Conservation (phyloP, 2,888 invertebrate species). For the Pheosia gnoma region DNA sequence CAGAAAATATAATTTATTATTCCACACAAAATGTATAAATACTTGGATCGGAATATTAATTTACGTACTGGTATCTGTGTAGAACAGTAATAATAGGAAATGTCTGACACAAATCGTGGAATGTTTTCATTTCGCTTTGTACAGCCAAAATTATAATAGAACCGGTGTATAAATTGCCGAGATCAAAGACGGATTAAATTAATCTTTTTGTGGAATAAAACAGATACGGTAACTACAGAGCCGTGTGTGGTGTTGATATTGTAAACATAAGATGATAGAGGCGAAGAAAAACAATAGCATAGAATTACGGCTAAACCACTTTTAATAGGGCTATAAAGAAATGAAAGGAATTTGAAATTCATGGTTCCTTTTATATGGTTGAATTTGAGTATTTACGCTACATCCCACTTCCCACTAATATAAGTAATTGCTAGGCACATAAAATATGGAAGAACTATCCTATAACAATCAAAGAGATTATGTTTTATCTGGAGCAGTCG, state of each 20-base stretch:
- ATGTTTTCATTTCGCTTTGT: conserved; percentile 36
- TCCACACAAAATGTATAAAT: background rate
- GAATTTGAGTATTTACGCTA: background rate
- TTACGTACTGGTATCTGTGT: conserved; percentile 15
- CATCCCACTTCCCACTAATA: too few species aligned
- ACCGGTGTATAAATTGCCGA: conserved; percentile 33
- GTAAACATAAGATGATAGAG: conserved; percentile 20
- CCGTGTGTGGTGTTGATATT: conserved; percentile 14
- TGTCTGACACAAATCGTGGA: conserved; percentile 19
- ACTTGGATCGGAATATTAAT: conserved; percentile 25
- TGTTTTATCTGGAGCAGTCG: background rate
- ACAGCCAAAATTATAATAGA: conserved; percentile 38
- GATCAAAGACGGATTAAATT: conserved; percentile 48
- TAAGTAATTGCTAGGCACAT: too few species aligned
- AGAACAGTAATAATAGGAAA: conserved; percentile 24
- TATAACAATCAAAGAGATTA: background rate
- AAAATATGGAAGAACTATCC: too few species aligned
- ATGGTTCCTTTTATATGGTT: background rate
- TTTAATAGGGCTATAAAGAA: background rate
- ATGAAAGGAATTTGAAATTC: conserved; percentile 1
- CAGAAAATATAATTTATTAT: too few species aligned
- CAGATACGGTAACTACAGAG: conserved; percentile 24
- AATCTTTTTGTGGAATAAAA: conserved; percentile 35
- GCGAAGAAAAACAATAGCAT: conserved; percentile 11
- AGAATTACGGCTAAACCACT: conserved; percentile 5